A percentile compares a stretch with the other conserved stretches of the same genome.
Evolutionary conservation across 2,113 vertebrate genomes (phyloP).

Genomic region (Stegostoma tigrinum): DNA sequence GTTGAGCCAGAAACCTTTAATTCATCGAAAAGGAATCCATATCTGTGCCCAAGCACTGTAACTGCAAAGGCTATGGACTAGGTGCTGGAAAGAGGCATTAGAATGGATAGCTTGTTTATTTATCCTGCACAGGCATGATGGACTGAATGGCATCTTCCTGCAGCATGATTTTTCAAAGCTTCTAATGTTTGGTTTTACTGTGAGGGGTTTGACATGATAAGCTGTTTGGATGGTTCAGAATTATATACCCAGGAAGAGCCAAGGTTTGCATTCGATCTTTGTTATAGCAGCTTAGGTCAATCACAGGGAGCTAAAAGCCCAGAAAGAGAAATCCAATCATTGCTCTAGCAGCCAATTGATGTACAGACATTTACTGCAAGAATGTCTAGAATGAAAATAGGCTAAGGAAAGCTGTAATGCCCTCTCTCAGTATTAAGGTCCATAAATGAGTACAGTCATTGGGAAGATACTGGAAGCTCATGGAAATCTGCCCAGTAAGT

Average conservation of each 20-base stretch:
- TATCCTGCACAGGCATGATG: too few species aligned
- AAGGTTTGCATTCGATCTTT: neutral
- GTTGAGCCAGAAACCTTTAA: too few species aligned
- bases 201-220: neutral
- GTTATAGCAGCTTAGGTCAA: neutral
- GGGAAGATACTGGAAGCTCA: neutral
- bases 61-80: too few species aligned
- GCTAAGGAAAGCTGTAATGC: neutral
- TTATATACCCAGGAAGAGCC: neutral
- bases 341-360: neutral
- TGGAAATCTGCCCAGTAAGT: neutral
- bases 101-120: too few species aligned
- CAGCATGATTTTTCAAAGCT: too few species aligned
- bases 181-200: neutral
- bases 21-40: too few species aligned
- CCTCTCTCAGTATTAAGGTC: neutral
- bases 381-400: neutral
- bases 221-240: neutral
- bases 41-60: too few species aligned
- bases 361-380: neutral
- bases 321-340: neutral
- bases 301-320: neutral
- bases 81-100: too few species aligned
- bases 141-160: too few species aligned
- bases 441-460: neutral